Base-by-base conservation (phyloP, 1,140 invertebrate genomes). In the Babylonia areolata region DNA sequence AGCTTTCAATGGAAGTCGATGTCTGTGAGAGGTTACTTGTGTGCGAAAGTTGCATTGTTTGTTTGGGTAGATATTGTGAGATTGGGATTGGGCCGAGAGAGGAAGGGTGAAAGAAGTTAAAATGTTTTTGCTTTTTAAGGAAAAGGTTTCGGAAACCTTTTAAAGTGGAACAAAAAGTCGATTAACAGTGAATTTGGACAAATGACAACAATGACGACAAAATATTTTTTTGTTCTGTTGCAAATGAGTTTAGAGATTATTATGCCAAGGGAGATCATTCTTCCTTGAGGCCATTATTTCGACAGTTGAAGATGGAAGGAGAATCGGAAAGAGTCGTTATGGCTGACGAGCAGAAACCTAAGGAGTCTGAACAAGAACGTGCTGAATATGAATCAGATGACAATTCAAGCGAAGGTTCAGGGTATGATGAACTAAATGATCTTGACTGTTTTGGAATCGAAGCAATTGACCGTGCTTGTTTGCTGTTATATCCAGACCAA, bases 401-500 rank as follows among this genome's bases (percentile, higher is more conserved):
- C 15, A 84, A 64, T 69, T 83, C 75, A 5, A 86, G 81, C 82
- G 87, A 82, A 79, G 84, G 77, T 84, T 78, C 86, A 78, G 80
- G 51, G 6, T 86, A 75, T 85, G 87, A 88, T 58, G 88, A 90
- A 39, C 54, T 84, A 11, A 88, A 89, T 78, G 88, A 89, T 46
- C 87, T 85, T 31, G 89, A 91, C 37, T 87, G 87, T 84, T 86
- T 94, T 3, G 97, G 97, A 28, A 93, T 98, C 23, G 96, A 97
- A 93, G 96, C 97, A 1, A 94, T 98, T 71, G 98, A 97, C 93
- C 95, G 95, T 81, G 95, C 97, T 80, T 97, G 97, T 92, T 95
- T 96, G 84, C 95, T 95, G 88, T 95, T 98, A 54, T 99, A 99
- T 93, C 97, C 97, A 1, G 96, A 97, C 91, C 98, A 99, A 94